A percentile compares a stretch with the other conserved stretches of the same genome.
phyloP scores from a whole-genome alignment of 1,140 invertebrate species.

The Polypedilum pembai region DNA sequence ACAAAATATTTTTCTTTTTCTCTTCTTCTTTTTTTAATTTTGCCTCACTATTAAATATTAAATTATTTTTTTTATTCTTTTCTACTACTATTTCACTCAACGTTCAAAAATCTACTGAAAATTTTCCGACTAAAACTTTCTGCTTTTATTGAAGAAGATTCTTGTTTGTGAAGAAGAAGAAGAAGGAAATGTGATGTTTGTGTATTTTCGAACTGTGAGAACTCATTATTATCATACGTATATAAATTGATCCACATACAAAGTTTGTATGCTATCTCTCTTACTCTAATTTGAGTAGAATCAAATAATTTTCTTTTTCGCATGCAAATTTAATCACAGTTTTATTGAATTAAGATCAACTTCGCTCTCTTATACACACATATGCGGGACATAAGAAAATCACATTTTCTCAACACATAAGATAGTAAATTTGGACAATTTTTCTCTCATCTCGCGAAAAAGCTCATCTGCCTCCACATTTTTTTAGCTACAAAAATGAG shows the following conservation, averaged over 20 bases:
- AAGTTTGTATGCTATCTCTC: too few species aligned
- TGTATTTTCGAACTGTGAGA: neutral
- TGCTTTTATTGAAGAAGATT: conserved; percentile 4
- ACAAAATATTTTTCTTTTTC: neutral
- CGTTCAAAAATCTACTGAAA: conserved; percentile 26
- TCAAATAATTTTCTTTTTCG: too few species aligned
- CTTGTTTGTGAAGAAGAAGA: neutral
- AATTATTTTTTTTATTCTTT: neutral
- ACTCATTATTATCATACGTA: neutral
- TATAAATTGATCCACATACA: too few species aligned
- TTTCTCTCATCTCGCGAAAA: neutral
- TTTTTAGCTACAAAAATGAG: neutral
- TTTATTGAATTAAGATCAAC: too few species aligned
- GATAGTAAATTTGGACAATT: neutral
- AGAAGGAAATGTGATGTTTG: neutral
- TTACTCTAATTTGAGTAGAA: too few species aligned
- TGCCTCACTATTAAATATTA: too few species aligned
- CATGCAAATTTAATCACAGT: too few species aligned
- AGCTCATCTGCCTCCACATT: neutral
- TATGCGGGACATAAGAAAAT: too few species aligned
- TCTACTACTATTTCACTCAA: conserved; percentile 20
- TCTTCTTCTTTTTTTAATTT: neutral
- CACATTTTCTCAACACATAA: neutral
- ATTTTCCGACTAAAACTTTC: conserved; percentile 12
- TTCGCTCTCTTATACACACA: too few species aligned